Percentiles rank a stretch among this genome's conserved stretches.
Conservation (phyloP, 1,140 invertebrate species). For the Solenopsis invicta region DNA sequence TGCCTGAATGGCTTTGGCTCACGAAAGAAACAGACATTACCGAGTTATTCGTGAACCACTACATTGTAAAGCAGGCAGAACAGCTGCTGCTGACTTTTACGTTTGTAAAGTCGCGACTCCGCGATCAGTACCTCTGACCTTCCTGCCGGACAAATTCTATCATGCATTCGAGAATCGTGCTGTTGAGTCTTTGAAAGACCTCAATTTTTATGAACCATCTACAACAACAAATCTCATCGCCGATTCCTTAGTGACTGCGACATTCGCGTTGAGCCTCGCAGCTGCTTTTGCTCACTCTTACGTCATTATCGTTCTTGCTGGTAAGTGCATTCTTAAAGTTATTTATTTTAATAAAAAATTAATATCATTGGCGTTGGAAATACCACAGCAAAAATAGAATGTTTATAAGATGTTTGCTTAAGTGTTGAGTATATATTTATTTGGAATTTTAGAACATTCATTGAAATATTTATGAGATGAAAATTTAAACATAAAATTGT, state of each 20-base stretch:
- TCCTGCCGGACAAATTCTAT: conserved; percentile 90
- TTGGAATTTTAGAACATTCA: no score
- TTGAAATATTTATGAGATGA: no score
- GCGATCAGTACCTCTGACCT: conserved; percentile 90
- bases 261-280: conserved; percentile 87
- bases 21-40: conserved; percentile 93
- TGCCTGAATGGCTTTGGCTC: conserved; percentile 90
- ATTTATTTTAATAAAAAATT: neutral
- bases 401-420: no score
- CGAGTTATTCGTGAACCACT: conserved; percentile 91
- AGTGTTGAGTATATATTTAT: no score
- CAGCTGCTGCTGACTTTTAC: conserved; percentile 88
- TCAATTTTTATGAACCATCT: conserved; percentile 83
- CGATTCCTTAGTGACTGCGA: conserved; percentile 87
- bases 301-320: conserved; percentile 32
- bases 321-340: conserved; percentile 42
- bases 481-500: no score
- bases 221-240: conserved; percentile 87
- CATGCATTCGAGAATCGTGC: conserved; percentile 89
- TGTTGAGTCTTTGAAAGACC: conserved; percentile 86
- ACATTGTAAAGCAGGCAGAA: conserved; percentile 87
- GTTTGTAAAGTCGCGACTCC: conserved; percentile 87
- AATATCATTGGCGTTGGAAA: no score
- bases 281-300: conserved; percentile 84
- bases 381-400: no score